phyloP scores from a whole-genome alignment of 2,113 vertebrate species.

The Nettapus auritus region DNA sequence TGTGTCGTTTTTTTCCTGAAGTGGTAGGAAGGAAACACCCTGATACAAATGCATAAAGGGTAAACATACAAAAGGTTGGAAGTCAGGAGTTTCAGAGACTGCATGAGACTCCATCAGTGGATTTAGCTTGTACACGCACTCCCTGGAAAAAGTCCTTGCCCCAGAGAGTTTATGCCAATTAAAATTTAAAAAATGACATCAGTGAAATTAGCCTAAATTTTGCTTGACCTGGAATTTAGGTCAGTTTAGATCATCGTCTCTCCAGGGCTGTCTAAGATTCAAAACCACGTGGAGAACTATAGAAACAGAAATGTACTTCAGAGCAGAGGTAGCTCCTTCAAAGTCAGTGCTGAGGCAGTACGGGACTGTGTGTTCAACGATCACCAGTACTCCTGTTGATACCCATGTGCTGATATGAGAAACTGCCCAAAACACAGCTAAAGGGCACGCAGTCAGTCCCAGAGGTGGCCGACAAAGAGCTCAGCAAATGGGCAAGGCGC shows the following conservation, averaged over 20 bases:
- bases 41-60: background rate
- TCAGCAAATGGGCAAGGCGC: background rate
- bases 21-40: background rate
- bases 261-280: background rate
- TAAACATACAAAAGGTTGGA: background rate
- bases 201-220: slow-evolving; percentile 64
- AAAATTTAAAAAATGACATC: slow-evolving; percentile 56
- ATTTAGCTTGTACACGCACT: slow-evolving; percentile 5
- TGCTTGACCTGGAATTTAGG: slow-evolving; percentile 65
- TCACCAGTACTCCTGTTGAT: background rate
- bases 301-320: background rate
- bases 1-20: background rate
- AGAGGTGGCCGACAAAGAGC: background rate
- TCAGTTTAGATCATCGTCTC: slow-evolving; percentile 62
- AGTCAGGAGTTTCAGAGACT: background rate
- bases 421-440: accelerated
- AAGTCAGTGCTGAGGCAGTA: background rate
- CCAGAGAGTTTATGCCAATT: slow-evolving; percentile 54
- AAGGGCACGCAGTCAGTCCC: accelerated
- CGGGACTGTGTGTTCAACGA: background rate
- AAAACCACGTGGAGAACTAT: background rate
- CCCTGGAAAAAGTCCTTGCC: slow-evolving; percentile 55
- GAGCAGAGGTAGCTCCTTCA: background rate
- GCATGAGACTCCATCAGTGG: slow-evolving; percentile 16
- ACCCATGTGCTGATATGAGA: accelerated